phyloP scores from a whole-genome alignment of 2,888 invertebrate species.

The Lasiommata megera region DNA sequence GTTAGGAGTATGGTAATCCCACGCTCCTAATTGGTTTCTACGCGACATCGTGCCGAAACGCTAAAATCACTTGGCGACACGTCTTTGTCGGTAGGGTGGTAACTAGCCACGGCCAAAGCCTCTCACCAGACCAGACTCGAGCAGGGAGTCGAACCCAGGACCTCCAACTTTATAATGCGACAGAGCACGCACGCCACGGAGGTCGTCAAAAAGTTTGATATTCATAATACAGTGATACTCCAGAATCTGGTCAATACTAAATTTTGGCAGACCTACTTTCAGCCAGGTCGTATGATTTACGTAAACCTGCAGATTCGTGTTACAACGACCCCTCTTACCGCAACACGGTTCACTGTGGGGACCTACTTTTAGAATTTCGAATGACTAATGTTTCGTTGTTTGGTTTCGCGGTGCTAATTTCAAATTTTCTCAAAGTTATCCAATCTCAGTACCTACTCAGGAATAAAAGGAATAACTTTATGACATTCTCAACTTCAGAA shows the following conservation, averaged over 20 bases:
- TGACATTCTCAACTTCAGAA: background rate
- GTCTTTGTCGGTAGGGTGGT: no score
- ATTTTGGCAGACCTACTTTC: constrained; percentile 21
- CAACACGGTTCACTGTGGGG: background rate
- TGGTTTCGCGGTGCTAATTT: background rate
- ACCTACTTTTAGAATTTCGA: background rate
- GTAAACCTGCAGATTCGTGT: constrained; percentile 13
- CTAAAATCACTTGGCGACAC: no score
- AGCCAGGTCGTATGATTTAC: constrained; percentile 11
- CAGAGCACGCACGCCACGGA: no score
- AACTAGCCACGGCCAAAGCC: no score
- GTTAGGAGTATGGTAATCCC: no score
- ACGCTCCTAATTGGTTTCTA: no score
- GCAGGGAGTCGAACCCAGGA: no score
- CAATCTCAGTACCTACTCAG: background rate
- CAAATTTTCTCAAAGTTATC: background rate
- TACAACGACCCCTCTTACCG: constrained; percentile 2
- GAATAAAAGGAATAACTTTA: background rate
- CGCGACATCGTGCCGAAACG: no score
- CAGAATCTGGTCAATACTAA: background rate
- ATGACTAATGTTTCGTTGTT: background rate
- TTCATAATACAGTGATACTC: no score
- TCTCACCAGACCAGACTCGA: no score
- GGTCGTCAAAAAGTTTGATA: no score
- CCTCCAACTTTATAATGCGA: no score